Evolutionary conservation across 1,140 invertebrate genomes (phyloP), one percentile per base, ranked within the genome.

Genomic region (Zeugodacus cucurbitae): DNA sequence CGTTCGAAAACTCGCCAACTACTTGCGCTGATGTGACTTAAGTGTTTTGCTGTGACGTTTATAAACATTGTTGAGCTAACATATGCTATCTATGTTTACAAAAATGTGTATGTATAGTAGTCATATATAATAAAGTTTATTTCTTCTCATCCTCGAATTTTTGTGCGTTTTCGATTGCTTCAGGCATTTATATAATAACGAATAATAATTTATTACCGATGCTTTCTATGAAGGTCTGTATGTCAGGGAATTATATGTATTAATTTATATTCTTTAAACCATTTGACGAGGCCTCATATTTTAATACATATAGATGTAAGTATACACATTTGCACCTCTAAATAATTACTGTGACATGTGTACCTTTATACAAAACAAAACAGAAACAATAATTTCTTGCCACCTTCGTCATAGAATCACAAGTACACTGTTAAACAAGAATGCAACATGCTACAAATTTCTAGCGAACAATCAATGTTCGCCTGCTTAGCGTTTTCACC

Each of bases 371-470:
- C 48, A 54, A 48, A 17, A 54, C 48, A n/a, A n/a, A n/a, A n/a
- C n/a, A n/a, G n/a, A n/a, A n/a, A n/a, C n/a, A n/a, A n/a, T n/a
- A n/a, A n/a, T n/a, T n/a, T 17, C 11, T 54, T 54, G 48, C 48
- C 48, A 54, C 74, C n/a, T n/a, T n/a, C 1, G 41, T 11, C n/a
- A 29, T 48, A 82, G 20, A 29, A 82, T 82, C 74, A 82, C 74
- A 41, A 82, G 4, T 82, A 48, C 20, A n/a, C 10, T 48, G 74
- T 82, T 48, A 3, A 82, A 82, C 74, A 82, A 14, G 22, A 44
- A 48, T 11, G n/a, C 37, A 82, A 54, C 41, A 82, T 54, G 74
- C 22, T 48, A 82, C 74, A 82, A 48, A 48, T 82, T 82, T 82
- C 74, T 29, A 82, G 74, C 11, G 34, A 82, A 48, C 37, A 54